Evolutionary conservation across 2,113 vertebrate species (phyloP), one percentile per base, ranked within the genome.

Genomic region (Bubo blakistoni): DNA sequence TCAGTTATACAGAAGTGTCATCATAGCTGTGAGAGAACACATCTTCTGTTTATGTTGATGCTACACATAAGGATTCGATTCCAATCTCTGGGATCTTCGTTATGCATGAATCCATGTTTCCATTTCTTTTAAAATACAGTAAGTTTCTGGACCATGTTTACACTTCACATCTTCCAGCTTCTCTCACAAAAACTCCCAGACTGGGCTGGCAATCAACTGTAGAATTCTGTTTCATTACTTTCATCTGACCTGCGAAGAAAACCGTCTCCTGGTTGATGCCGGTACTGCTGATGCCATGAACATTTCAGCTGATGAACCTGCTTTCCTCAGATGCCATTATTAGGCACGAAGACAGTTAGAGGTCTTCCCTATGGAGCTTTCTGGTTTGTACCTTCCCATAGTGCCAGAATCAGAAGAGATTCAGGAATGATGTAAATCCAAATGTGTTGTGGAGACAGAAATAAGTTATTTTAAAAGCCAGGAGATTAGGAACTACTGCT

Each of bases 61-160:
- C 8, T 58, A 40, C 24, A 44, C 30, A 4, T 54, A 62, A 80
- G 30, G 18, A 51, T 85, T 89, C 5, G 0, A 18, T 72, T 88
- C 47, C 1, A 0, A 18, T 55, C 58, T 24, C 30, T 70, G 54
- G 18, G 40, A n/a, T 91, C 81, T 34, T 78, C 36, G n/a, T 84
- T 73, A 70, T 16, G 11, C 27, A 25, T 0, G 0, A 90, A 65
- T 24, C 13, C 18, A 9, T 25, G 4, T 34, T 65, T 57, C 40
- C 22, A 47, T 61, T 89, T 87, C 51, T 55, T 86, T 65, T 54
- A 40, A 80, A 81, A 42, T 69, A 51, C 22, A 47, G 1, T 3
- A 58, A 65, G 13, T 44, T 69, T 93, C 62, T 81, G 58, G 27
- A 54, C 18, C 11, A 16, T 54, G 29, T 92, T 90, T 57, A 44